These are phyloP conservation scores for Capromys pilorides DNA, from an alignment of 2,797 vertebrate genomes.

Conservation along the genomic window DNA sequence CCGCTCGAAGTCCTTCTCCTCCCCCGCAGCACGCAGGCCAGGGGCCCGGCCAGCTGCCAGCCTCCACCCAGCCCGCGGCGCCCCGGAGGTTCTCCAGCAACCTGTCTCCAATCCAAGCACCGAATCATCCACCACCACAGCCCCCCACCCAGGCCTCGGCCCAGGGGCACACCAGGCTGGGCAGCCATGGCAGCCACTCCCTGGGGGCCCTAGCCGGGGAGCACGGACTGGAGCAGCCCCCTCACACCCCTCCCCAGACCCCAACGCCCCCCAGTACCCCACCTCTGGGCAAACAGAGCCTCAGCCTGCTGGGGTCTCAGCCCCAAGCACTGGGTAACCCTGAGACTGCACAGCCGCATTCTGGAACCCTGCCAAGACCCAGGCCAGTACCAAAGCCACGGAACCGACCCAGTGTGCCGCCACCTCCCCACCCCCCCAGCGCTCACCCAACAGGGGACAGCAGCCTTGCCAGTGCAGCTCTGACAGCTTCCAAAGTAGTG, in stretches of 20 bases:
- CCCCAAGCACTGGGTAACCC: slow-evolving; percentile 52
- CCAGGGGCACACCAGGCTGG: slow-evolving; percentile 79
- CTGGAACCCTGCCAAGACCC: slow-evolving; percentile 90
- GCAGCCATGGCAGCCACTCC: slow-evolving; percentile 62
- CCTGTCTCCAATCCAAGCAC: slow-evolving; percentile 92
- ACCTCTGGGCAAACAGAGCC: slow-evolving; percentile 84
- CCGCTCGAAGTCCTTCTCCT: slow-evolving; percentile 88
- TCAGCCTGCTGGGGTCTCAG: slow-evolving; percentile 46
- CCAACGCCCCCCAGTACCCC: slow-evolving; percentile 94
- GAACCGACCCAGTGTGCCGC: slow-evolving; percentile 93
- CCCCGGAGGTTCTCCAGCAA: slow-evolving; percentile 92
- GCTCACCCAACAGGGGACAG: slow-evolving; percentile 75
- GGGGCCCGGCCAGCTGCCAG: slow-evolving; percentile 75
- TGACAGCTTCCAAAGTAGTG: slow-evolving; percentile 89
- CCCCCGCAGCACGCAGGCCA: slow-evolving; percentile 84
- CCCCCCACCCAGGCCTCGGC: slow-evolving; percentile 90
- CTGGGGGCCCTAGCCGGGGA: slow-evolving; percentile 69
- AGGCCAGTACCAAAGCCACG: slow-evolving; percentile 95
- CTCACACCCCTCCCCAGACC: slow-evolving; percentile 89
- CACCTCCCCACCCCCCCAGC: slow-evolving; percentile 92
- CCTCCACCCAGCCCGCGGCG: slow-evolving; percentile 83
- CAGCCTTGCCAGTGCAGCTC: slow-evolving; percentile 82
- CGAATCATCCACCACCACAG: slow-evolving; percentile 95
- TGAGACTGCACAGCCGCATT: slow-evolving; percentile 82
- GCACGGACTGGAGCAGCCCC: slow-evolving; percentile 83